Percentiles rank a stretch among this genome's conserved stretches.
Conservation (phyloP, 2,113 vertebrate species). For the Hymenochirus boettgeri region DNA sequence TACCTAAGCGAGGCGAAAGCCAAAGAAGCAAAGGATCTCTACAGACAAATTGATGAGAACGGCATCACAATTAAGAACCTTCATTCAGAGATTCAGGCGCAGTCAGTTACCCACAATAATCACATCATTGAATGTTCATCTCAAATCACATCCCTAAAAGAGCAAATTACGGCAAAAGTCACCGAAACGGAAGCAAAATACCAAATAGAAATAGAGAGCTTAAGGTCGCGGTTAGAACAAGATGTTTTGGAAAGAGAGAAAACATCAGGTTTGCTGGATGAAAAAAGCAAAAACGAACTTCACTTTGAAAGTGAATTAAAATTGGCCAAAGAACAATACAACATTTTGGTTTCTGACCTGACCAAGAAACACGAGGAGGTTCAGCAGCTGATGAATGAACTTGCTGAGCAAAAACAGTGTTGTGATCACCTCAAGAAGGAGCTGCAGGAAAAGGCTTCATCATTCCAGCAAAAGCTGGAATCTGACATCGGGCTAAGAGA, state of each 20-base stretch:
- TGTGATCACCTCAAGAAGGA: constrained; percentile 51
- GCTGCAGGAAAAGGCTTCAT: constrained; percentile 55
- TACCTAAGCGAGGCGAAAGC: constrained; percentile 58
- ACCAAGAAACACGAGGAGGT: constrained; percentile 60
- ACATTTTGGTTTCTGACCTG: constrained; percentile 63
- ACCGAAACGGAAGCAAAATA: constrained; percentile 56
- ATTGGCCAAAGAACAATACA: constrained; percentile 66
- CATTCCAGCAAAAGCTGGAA: constrained; percentile 61
- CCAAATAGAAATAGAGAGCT: constrained; percentile 46
- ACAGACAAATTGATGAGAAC: constrained; percentile 61
- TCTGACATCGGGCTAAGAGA: constrained; percentile 51
- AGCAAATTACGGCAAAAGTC: constrained; percentile 70
- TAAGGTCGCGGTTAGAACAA: constrained; percentile 61
- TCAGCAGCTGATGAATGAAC: constrained; percentile 54
- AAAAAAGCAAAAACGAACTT: constrained; percentile 56
- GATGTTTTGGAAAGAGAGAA: constrained; percentile 51
- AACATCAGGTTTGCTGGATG: constrained; percentile 53
- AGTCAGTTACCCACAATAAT: constrained; percentile 47
- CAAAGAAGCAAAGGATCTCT: constrained; percentile 62
- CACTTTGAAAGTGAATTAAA: constrained; percentile 68
- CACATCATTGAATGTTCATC: constrained; percentile 67
- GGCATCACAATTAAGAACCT: constrained; percentile 66
- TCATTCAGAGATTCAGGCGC: constrained; percentile 64
- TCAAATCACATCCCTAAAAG: constrained; percentile 69
- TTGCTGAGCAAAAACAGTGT: constrained; percentile 54